Conservation (phyloP, 2,888 invertebrate genomes). For the Anagyrus pseudococci region DNA sequence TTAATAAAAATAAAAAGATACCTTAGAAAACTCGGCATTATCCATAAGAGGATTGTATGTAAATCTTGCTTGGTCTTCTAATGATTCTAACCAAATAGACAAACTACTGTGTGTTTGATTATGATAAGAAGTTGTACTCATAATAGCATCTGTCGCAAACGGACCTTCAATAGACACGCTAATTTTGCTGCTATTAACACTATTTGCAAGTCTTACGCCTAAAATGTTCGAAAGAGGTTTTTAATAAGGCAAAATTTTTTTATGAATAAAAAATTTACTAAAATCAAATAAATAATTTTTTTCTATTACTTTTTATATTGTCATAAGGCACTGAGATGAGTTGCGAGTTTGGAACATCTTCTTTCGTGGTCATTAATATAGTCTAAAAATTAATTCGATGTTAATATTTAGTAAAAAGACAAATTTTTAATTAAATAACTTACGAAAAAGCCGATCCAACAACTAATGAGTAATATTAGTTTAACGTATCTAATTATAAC, state of each 20-base stretch:
- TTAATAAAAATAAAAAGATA: no score
- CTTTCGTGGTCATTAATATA: conserved; percentile 73
- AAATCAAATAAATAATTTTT: no score
- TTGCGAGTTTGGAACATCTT: conserved; percentile 68
- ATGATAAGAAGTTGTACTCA: conserved; percentile 55
- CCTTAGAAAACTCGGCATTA: no score
- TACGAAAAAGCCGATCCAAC: conserved; percentile 74
- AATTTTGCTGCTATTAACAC: conserved; percentile 62
- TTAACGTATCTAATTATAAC: conserved; percentile 61
- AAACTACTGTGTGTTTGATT: conserved; percentile 63
- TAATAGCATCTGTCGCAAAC: conserved; percentile 62
- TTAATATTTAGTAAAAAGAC: no score
- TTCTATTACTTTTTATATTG: conserved; percentile 65
- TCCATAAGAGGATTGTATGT: no score
- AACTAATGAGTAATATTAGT: conserved; percentile 66
- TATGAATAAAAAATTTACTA: conserved; percentile 42
- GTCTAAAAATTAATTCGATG: conserved; percentile 51
- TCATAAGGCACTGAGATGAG: conserved; percentile 69
- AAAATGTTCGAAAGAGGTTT: conserved; percentile 11
- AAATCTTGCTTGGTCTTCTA: conserved; percentile 49
- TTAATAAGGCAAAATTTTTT: neutral
- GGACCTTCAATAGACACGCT: conserved; percentile 68
- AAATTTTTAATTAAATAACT: conserved; percentile 39
- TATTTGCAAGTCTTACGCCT: conserved; percentile 44
- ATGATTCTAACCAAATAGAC: conserved; percentile 63